Evolutionary conservation across 2,888 invertebrate genomes (phyloP), one percentile per base, ranked within the genome.

Genomic region (Ferdinandea cuprea): DNA sequence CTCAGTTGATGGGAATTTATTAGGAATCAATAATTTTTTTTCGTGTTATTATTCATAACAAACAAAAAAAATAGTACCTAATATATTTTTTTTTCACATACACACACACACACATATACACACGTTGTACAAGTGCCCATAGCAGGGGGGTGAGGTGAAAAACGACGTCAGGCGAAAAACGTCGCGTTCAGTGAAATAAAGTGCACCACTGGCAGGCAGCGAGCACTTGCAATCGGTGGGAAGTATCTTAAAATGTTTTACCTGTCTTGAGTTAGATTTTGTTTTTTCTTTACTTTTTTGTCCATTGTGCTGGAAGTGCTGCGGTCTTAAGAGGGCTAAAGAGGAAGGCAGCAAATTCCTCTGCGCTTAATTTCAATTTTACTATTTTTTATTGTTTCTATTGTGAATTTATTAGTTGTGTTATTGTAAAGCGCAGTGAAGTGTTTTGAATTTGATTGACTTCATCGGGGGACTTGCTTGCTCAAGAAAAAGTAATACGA

Each of bases 221-320:
- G 3, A 25, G 25, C 69, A 8, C 74, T 11, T 72, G 46, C 59
- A 63, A 76, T 65, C 71, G 71, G 81, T 77, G 81, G 77, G 81
- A 81, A 81, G 77, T 69, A 66, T 77, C 71, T 77, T 77, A 61
- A 76, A 71, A 32, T 74, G 46, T 76, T 52, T 71, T 81, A 76
- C 80, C 69, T 76, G 65, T 65, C 81, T 77, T 77, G 59, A 54
- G 61, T 42, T 35, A 19, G 25, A 35, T 35, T 44, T 40, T 6
- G n/a, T 52, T 52, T 65, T 73, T 46, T 58, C 19, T 66, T 65
- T 35, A 8, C 9, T 25, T 9, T 13, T 28, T 17, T 37, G 66
- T 66, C 77, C 71, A 81, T 81, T 81, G 76, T 81, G 71, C 54
- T 65, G 77, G 58, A 77, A 76, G 76, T 81, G 80, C 77, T 66